Evolutionary conservation across 1,140 invertebrate species (phyloP).

Genomic region (Acromyrmex echinatior): DNA sequence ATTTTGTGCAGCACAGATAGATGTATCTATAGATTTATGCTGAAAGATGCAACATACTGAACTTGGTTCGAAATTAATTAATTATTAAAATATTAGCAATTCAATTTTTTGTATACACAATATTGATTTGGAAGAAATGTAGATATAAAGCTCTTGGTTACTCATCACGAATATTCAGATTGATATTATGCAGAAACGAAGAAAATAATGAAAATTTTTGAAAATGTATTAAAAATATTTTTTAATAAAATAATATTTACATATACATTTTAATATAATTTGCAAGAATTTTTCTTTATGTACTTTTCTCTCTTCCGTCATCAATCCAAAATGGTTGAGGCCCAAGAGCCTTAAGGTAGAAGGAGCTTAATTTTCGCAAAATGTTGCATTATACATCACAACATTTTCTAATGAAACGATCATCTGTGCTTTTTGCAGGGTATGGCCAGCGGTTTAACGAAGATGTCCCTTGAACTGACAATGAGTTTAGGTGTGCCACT

Average conservation of each 20-base stretch:
- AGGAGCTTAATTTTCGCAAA: background rate
- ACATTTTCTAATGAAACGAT: conserved; percentile 15
- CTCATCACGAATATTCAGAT: no score
- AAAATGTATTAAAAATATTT: no score
- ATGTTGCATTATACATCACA: background rate
- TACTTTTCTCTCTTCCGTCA: no score
- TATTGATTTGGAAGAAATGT: background rate
- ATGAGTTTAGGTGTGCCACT: conserved; percentile 67
- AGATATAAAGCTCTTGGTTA: background rate
- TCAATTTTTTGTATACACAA: background rate
- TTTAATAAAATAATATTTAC: no score
- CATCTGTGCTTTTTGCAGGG: conserved; percentile 85
- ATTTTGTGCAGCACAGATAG: background rate
- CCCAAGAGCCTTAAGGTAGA: background rate
- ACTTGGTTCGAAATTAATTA: background rate
- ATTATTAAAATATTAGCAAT: background rate
- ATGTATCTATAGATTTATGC: background rate
- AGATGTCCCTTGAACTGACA: conserved; percentile 75
- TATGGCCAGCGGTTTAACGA: conserved; percentile 89
- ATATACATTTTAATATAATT: no score
- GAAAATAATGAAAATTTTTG: no score
- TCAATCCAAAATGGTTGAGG: no score
- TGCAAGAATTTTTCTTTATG: no score
- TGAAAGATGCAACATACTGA: background rate
- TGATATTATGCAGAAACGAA: no score